Percentiles rank a stretch among this genome's conserved stretches.
Conservation (phyloP, 2,888 invertebrate species). For the Orthosia gracilis region DNA sequence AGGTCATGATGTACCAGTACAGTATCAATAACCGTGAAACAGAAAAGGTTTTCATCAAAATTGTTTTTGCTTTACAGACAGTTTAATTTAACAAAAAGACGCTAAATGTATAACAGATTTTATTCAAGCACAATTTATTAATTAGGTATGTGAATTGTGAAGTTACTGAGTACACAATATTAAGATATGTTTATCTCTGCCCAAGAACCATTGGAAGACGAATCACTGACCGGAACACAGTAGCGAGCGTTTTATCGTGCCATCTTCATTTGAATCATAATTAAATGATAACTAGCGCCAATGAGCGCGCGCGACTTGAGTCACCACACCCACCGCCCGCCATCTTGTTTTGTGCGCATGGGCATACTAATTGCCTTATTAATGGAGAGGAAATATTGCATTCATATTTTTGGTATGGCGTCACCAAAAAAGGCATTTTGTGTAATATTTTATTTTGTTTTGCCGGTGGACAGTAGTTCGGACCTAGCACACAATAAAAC, state of each 20-base stretch:
- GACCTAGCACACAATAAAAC: too few species aligned
- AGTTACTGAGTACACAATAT: background rate
- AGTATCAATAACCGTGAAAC: background rate
- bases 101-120: too few species aligned
- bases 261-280: slow-evolving; percentile 78
- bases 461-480: too few species aligned
- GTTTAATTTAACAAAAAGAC: too few species aligned
- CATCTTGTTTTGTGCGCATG: slow-evolving; percentile 85
- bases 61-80: too few species aligned
- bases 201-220: slow-evolving; percentile 34
- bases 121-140: too few species aligned
- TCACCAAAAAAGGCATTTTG: slow-evolving; percentile 7
- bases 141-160: background rate
- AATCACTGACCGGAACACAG: slow-evolving; percentile 58
- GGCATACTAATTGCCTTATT: slow-evolving; percentile 80
- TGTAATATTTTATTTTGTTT: background rate
- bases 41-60: background rate
- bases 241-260: slow-evolving; percentile 70
- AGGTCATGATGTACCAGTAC: background rate
- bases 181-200: slow-evolving; percentile 2
- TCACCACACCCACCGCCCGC: slow-evolving; percentile 87
- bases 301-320: slow-evolving; percentile 77
- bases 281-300: slow-evolving; percentile 82
- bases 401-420: slow-evolving; percentile 48
- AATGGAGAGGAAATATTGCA: slow-evolving; percentile 57